phyloP scores from a whole-genome alignment of 1,140 invertebrate species.

The Teleopsis dalmanni region DNA sequence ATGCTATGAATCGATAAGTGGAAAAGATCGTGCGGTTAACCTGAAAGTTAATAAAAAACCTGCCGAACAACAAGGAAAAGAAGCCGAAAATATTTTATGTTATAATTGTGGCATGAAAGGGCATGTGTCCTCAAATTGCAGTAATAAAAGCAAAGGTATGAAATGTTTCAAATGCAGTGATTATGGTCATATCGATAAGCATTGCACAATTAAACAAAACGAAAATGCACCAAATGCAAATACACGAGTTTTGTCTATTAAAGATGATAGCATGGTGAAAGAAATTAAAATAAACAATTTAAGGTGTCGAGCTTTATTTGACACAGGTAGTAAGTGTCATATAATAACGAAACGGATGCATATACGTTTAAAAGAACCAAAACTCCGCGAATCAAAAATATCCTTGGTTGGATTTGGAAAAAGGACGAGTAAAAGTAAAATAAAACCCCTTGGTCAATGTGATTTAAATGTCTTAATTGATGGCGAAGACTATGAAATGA shows the following conservation, averaged over 20 bases:
- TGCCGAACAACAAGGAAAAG: not conserved
- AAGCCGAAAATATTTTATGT: not conserved
- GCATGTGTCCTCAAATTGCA: too few species aligned
- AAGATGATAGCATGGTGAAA: not conserved
- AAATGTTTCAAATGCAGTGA: too few species aligned
- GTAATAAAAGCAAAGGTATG: not conserved
- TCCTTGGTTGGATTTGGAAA: not conserved
- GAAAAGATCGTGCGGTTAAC: not conserved
- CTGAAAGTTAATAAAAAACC: not conserved
- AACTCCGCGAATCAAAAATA: not conserved
- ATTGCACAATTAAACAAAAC: not conserved
- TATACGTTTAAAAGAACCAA: not conserved
- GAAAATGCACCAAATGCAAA: not conserved
- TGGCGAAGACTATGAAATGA: not conserved
- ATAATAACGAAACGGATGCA: not conserved
- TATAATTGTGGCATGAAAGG: not conserved
- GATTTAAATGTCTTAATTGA: slow-evolving; percentile 1
- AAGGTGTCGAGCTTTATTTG: not conserved
- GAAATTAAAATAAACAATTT: not conserved
- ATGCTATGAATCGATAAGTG: slow-evolving; percentile 1
- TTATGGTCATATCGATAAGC: slow-evolving; percentile 3
- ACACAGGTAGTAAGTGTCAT: not conserved
- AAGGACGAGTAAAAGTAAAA: not conserved
- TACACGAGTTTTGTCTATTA: not conserved
- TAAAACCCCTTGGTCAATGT: not conserved